Evolutionary conservation across 2,888 invertebrate genomes (phyloP).

Genomic region (Lepidochitona cinerea): DNA sequence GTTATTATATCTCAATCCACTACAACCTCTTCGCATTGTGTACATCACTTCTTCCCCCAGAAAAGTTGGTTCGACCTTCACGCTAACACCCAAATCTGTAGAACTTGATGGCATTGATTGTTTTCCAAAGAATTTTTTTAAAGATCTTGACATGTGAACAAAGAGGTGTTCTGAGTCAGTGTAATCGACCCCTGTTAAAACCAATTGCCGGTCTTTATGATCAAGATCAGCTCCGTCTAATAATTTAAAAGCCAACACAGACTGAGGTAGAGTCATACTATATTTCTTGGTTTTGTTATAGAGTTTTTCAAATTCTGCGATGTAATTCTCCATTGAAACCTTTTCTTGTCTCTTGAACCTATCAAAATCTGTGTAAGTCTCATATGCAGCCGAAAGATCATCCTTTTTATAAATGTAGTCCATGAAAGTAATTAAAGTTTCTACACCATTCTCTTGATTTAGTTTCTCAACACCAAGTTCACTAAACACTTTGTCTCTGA

Average conservation of each 20-base stretch:
- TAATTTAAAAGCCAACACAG: constrained; percentile 25
- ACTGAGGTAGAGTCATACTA: constrained; percentile 23
- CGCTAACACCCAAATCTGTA: too few species aligned
- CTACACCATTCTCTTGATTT: constrained; percentile 21
- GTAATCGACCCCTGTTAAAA: constrained; percentile 11
- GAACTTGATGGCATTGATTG: background rate
- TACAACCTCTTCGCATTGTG: background rate
- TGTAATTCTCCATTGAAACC: constrained; percentile 22
- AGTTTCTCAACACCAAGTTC: too few species aligned
- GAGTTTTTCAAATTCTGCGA: constrained; percentile 24
- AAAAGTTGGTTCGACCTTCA: background rate
- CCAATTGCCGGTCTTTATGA: constrained; percentile 8
- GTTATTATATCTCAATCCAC: background rate
- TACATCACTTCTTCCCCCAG: background rate
- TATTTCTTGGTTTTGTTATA: constrained; percentile 17
- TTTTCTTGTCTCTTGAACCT: constrained; percentile 11
- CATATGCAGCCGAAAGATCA: constrained; percentile 25
- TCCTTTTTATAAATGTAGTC: constrained; percentile 25
- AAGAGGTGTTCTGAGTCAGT: background rate
- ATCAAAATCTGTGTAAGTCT: constrained; percentile 28
- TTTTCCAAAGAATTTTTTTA: background rate
- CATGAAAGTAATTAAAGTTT: constrained; percentile 17
- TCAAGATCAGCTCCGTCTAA: background rate
- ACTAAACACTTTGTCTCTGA: too few species aligned
- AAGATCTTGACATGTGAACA: background rate